These are phyloP conservation scores for Mus caroli DNA, from an alignment of 2,797 vertebrate species.

Conservation along the genomic window DNA sequence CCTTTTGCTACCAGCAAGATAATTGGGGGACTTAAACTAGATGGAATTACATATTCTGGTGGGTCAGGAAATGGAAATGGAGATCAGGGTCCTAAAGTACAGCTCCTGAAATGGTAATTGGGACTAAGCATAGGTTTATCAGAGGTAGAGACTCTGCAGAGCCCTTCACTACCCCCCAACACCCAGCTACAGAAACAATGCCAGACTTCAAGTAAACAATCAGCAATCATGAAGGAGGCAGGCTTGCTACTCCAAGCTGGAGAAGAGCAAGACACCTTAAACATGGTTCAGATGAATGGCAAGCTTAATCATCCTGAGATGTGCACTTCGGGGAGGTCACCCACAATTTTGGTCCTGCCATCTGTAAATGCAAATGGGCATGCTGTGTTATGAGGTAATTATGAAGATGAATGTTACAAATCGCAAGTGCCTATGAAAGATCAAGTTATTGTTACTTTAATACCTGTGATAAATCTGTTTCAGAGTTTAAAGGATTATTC, in stretches of 20 bases:
- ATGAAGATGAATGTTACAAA: neutral
- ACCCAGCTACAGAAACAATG: neutral
- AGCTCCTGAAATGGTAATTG: neutral
- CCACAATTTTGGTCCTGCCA: neutral
- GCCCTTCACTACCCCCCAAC: neutral
- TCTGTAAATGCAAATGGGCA: neutral
- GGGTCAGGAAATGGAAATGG: conserved; percentile 11
- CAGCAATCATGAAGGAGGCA: neutral
- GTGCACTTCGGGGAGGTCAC: neutral
- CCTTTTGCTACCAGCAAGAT: neutral
- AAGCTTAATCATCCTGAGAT: neutral
- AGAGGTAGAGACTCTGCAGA: neutral
- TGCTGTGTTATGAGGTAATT: neutral
- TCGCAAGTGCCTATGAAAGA: neutral
- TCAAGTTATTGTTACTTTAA: conserved; percentile 44
- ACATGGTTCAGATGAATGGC: neutral
- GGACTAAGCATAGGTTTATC: neutral
- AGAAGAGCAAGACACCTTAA: neutral
- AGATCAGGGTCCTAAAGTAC: neutral
- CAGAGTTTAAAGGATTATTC: neutral
- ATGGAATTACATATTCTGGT: conserved; percentile 34
- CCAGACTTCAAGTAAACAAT: neutral
- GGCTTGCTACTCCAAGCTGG: neutral
- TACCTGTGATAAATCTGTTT: conserved; percentile 32
- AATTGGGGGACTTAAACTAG: neutral